A percentile compares a stretch with the other conserved stretches of the same genome.
Conservation (phyloP, 92 coral and sea anemone species). For the Parazoanthus swiftii region DNA sequence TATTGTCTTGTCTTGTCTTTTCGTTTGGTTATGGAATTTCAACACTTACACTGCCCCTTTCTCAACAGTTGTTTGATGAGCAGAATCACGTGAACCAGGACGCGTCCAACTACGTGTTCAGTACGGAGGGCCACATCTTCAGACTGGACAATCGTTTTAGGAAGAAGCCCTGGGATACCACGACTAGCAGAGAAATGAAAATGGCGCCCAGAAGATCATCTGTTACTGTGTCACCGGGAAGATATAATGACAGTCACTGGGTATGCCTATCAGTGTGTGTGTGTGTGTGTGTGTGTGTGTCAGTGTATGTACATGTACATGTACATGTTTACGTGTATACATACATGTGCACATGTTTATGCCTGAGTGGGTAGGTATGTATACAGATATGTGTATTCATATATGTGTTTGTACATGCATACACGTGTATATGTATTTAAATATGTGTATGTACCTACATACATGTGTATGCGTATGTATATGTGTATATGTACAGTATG, state of each 20-base stretch:
- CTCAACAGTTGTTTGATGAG: slow-evolving; percentile 76
- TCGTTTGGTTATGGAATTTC: too few species aligned
- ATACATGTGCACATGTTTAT: too few species aligned
- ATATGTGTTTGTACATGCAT: too few species aligned
- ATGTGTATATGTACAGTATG: not conserved
- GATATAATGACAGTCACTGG: slow-evolving; percentile 74
- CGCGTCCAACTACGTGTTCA: slow-evolving; percentile 93
- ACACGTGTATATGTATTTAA: too few species aligned
- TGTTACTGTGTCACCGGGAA: slow-evolving; percentile 47
- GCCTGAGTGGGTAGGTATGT: not conserved
- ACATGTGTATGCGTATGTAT: not conserved
- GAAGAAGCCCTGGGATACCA: slow-evolving; percentile 61
- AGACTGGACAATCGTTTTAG: slow-evolving; percentile 75
- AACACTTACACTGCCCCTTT: too few species aligned
- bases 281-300: too few species aligned
- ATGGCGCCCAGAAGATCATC: slow-evolving; percentile 28
- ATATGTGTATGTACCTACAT: not conserved
- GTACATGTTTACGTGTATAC: too few species aligned
- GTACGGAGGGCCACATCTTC: slow-evolving; percentile 94
- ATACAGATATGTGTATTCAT: not conserved
- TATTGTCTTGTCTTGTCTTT: too few species aligned
- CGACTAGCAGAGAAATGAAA: slow-evolving; percentile 36
- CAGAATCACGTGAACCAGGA: slow-evolving; percentile 94
- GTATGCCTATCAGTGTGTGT: slow-evolving; percentile 43
- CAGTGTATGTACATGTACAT: not conserved